A percentile compares a stretch with the other conserved stretches of the same genome.
Evolutionary conservation across 1,140 invertebrate genomes (phyloP).

Genomic region (Ceratina calcarata): DNA sequence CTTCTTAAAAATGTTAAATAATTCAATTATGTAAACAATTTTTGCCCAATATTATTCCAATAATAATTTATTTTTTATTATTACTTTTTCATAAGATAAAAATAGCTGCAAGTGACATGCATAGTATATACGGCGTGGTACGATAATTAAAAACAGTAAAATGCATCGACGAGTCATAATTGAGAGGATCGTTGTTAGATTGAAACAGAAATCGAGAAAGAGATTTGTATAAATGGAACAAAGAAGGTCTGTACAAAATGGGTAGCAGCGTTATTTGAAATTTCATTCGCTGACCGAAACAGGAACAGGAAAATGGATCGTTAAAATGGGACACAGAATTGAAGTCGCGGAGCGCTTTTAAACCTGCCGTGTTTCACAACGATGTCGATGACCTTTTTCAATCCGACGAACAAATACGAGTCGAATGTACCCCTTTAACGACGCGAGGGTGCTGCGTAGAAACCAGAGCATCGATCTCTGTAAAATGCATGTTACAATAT

Average conservation of each 20-base stretch:
- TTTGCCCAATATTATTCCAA: too few relatives aligned
- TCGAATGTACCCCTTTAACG: background rate
- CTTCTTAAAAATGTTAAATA: too few relatives aligned
- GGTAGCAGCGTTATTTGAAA: background rate
- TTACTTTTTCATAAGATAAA: too few relatives aligned
- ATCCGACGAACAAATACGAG: background rate
- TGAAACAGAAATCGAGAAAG: background rate
- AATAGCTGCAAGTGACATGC: too few relatives aligned
- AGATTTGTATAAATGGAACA: background rate
- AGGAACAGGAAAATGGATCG: background rate
- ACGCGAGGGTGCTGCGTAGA: background rate
- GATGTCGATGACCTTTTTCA: background rate
- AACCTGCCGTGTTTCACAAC: constrained; percentile 9
- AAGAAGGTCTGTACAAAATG: background rate
- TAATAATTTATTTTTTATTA: too few relatives aligned
- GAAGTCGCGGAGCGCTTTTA: background rate
- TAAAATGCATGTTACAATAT: constrained; percentile 10
- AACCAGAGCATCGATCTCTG: background rate
- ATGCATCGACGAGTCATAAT: background rate
- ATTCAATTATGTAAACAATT: too few relatives aligned
- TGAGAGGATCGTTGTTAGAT: background rate
- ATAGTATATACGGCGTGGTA: too few relatives aligned
- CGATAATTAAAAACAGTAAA: too few relatives aligned
- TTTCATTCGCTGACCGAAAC: background rate
- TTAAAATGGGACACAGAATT: background rate